phyloP scores from a whole-genome alignment of 64 coral and sea anemone species.

The Stichodactyla helianthus region DNA sequence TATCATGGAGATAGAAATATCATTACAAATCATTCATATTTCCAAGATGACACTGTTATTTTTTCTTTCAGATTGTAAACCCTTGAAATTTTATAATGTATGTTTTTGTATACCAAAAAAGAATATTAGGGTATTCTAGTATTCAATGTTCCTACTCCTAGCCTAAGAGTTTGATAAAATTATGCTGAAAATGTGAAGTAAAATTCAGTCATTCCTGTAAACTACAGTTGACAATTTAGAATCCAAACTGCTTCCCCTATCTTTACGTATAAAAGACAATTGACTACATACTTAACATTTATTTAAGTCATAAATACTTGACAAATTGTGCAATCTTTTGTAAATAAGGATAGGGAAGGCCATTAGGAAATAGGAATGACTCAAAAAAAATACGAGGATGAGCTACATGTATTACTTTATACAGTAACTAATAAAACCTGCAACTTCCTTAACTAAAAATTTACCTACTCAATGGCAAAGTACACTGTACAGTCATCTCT shows the following conservation, averaged over 20 bases:
- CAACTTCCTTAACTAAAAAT: not conserved
- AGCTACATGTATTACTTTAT: not conserved
- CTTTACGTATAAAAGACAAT: not conserved
- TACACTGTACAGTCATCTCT: not conserved
- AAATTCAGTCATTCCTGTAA: constrained; percentile 18
- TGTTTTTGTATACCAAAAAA: constrained; percentile 4
- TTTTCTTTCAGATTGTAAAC: not conserved
- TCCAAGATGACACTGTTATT: not conserved
- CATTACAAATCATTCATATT: constrained; percentile 4
- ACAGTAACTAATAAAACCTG: constrained; percentile 9
- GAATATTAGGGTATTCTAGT: not conserved
- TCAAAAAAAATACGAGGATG: not conserved
- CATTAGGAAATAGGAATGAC: not conserved
- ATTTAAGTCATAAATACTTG: constrained; percentile 26
- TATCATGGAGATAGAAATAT: constrained; percentile 12
- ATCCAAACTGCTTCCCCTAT: not conserved
- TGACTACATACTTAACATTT: not conserved
- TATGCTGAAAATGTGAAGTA: constrained; percentile 15
- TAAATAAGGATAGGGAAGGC: not conserved
- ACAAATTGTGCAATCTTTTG: not conserved
- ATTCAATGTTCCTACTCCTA: not conserved
- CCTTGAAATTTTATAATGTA: not conserved
- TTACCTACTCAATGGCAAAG: not conserved
- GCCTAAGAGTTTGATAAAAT: constrained; percentile 3
- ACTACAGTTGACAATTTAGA: not conserved